phyloP scores from a whole-genome alignment of 2,888 invertebrate genomes.

The Papilio protenor region DNA sequence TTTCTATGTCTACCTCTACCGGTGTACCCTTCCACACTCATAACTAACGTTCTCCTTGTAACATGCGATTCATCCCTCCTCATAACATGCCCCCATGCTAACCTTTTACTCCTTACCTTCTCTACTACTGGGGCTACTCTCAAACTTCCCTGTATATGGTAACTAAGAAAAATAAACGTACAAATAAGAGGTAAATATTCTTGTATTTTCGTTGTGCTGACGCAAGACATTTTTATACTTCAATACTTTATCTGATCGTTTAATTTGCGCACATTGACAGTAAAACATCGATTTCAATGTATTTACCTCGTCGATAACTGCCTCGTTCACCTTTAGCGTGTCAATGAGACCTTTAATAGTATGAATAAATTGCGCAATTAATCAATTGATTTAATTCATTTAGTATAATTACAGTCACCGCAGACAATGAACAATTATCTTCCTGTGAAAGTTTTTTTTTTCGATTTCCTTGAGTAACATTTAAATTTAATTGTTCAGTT shows the following conservation, averaged over 20 bases:
- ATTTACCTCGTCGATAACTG: constrained; percentile 17
- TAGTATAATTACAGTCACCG: constrained; percentile 30
- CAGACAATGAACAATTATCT: constrained; percentile 34
- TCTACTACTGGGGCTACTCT: no score
- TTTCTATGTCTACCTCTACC: no score
- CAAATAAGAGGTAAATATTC: not conserved
- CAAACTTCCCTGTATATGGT: no score
- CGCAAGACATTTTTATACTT: not conserved
- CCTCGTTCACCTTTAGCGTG: constrained; percentile 36
- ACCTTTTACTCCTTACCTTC: no score
- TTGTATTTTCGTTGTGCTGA: not conserved
- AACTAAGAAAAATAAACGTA: no score
- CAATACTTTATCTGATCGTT: constrained; percentile 15
- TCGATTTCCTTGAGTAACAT: constrained; percentile 29
- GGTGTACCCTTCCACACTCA: no score
- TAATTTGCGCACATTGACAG: constrained; percentile 16
- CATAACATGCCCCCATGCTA: no score
- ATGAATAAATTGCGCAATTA: constrained; percentile 30
- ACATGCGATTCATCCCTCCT: no score
- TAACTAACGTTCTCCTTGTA: no score
- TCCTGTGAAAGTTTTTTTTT: constrained; percentile 36
- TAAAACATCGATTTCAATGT: constrained; percentile 33
- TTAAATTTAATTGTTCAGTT: constrained; percentile 28
- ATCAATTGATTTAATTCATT: constrained; percentile 40
- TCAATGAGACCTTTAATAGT: constrained; percentile 33